Conservation (phyloP, 2,888 invertebrate genomes). For the Meandrusa payeni region DNA sequence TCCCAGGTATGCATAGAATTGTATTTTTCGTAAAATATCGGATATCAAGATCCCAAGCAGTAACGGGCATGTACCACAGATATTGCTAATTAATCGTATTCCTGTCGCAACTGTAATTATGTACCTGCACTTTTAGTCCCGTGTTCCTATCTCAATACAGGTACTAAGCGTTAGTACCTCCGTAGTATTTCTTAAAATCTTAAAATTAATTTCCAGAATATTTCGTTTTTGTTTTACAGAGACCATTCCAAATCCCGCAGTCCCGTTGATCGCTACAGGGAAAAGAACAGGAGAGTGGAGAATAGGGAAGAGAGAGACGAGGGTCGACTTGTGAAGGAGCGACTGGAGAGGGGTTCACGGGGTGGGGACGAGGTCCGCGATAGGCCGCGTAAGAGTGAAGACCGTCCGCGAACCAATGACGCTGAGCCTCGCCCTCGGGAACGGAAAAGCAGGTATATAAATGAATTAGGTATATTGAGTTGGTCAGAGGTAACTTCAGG, state of each 20-base stretch:
- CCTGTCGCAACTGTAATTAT: too few species aligned
- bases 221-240: conserved; percentile 34
- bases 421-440: conserved; percentile 33
- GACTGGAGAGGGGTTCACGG: conserved; percentile 27
- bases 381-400: conserved; percentile 25
- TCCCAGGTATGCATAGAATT: too few species aligned
- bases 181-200: not conserved
- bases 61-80: too few species aligned
- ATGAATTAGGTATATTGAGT: too few species aligned
- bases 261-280: conserved; percentile 49
- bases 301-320: conserved; percentile 29
- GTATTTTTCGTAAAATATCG: too few species aligned
- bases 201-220: not conserved
- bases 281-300: conserved; percentile 41
- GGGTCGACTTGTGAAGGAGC: conserved; percentile 16
- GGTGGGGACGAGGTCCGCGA: conserved; percentile 24
- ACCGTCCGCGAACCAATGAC: conserved; percentile 20
- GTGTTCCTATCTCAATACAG: too few species aligned
- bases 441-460: conserved; percentile 58
- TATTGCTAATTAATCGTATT: too few species aligned
- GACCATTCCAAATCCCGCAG: conserved; percentile 46
- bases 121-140: too few species aligned
- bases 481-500: too few species aligned
- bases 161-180: too few species aligned
- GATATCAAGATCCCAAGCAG: too few species aligned